Base-by-base conservation (phyloP, 2,797 vertebrate species). In the Platyrinchus mystaceus region DNA sequence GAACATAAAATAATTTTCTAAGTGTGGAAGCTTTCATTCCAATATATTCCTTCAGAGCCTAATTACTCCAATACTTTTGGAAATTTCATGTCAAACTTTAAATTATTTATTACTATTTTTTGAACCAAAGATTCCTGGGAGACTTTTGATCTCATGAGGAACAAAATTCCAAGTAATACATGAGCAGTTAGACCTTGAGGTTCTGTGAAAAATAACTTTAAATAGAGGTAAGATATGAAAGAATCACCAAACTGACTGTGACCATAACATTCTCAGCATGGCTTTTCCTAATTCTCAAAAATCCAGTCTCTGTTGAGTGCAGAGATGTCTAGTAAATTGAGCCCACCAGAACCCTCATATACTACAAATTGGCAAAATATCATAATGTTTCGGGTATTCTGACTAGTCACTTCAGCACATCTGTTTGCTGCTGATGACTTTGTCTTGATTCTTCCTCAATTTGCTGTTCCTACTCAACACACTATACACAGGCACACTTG, bases 91-190 rank as follows among this genome's bases (percentile, higher is more conserved):
- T 63, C 11, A 43, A 83, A 70, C 19, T 74, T 92, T 67, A 73
- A 85, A 79, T 87, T 37, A 93, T 85, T 91, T 91, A 85, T 64
- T 81, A 49, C 12, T 79, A 73, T 50, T 94, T 90, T 89, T 55
- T 73, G 12, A 90, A 64, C 4, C 20, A 66, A 76, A 82, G 10
- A 15, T 84, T 92, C 67, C 75, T 76, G 53, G 18, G 36, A 68
- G 36, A 84, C 15, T 78, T 73, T 76, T 53, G 36, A 86, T 82
- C 50, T 71, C 50, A 32, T 5, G 2, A 94, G 66, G 46, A 87
- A 91, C 12, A 62, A 26, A 92, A 93, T 81, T 81, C 27, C 70
- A 89, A 89, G 50, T 49, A 86, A 82, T 41, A 79, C 14, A 55
- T 8, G 5, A 67, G 34, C 37, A 87, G 43, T 55, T 53, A 87